Conservation (phyloP, 2,797 vertebrate genomes). For the Natrix natrix region DNA sequence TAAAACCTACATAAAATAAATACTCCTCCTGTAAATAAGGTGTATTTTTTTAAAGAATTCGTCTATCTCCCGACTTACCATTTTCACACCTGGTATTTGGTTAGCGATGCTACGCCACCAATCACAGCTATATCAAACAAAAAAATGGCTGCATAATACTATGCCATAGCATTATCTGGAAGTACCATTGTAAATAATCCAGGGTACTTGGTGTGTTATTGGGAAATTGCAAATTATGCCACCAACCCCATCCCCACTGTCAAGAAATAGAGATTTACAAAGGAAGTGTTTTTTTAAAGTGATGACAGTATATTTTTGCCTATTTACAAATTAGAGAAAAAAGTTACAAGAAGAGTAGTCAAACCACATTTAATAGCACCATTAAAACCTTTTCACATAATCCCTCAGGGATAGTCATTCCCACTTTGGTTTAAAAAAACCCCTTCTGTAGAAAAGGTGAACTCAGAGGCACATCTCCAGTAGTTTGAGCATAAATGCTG, state of each 20-base stretch:
- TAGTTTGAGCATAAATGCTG: slow-evolving; percentile 17
- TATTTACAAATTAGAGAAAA: background rate
- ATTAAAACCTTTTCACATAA: slow-evolving; percentile 5
- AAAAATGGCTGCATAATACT: background rate
- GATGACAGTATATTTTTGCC: background rate
- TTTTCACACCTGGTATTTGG: background rate
- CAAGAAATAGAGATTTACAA: background rate
- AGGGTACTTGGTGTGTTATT: background rate
- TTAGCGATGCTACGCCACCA: background rate
- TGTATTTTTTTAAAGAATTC: slow-evolving; percentile 32
- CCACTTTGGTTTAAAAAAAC: background rate
- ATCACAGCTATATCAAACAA: background rate
- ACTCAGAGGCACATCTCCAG: slow-evolving; percentile 7
- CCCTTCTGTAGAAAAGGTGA: background rate
- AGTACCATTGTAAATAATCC: background rate
- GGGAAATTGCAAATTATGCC: background rate
- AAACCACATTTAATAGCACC: slow-evolving; percentile 10
- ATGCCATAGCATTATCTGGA: background rate
- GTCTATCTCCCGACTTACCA: background rate
- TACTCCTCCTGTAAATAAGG: slow-evolving; percentile 17
- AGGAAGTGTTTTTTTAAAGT: background rate
- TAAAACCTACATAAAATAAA: slow-evolving; percentile 26
- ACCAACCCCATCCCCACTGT: background rate
- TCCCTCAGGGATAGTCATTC: background rate
- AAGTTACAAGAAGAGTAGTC: background rate